Evolutionary conservation across 2,113 vertebrate genomes (phyloP), one percentile per base, ranked within the genome.

Genomic region (Amblyornis subalaris): DNA sequence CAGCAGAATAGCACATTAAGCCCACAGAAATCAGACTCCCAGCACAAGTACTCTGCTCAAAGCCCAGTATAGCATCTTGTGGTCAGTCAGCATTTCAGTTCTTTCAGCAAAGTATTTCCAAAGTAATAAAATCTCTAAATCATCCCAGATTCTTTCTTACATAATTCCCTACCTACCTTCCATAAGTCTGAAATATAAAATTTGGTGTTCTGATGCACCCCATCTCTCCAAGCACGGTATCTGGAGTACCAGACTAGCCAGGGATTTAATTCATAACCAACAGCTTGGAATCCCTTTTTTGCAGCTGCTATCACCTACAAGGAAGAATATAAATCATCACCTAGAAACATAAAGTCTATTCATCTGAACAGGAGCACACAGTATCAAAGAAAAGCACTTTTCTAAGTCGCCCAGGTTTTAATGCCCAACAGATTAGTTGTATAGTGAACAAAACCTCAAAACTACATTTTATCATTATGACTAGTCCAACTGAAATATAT

Each of bases 221-320:
- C 99, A 57, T 98, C 98, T 94, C 94, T 98, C 99, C 99, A 98
- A 9, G 99, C 99, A 24, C 95, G 91, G 82, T 99, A 99, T 54
- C 99, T 98, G 51, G 99, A 99, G 89, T 98, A 99, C 98, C 98
- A 99, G 40, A 99, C 99, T 65, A 99, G 96, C 99, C 99, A 99
- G 1, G 99, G 99, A 94, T 99, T 99, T 93, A 99, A 95, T 72
- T 99, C 99, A 92, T 99, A 99, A 42, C 99, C 99, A 1, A 98
- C 98, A 6, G 99, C 98, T 84, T 89, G 91, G 91, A 99, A 99
- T 4, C 99, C 99, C 66, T 73, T 97, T 95, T 99, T 99, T 55
- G 99, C 99, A 95, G 99, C 99, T 62, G 99, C 99, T 31, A 99
- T 99, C 75, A 99, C 99, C 99, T 99, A 93, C 3, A 79, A 67